Conservation (phyloP, 2,888 invertebrate genomes). For the Clostera curtula region DNA sequence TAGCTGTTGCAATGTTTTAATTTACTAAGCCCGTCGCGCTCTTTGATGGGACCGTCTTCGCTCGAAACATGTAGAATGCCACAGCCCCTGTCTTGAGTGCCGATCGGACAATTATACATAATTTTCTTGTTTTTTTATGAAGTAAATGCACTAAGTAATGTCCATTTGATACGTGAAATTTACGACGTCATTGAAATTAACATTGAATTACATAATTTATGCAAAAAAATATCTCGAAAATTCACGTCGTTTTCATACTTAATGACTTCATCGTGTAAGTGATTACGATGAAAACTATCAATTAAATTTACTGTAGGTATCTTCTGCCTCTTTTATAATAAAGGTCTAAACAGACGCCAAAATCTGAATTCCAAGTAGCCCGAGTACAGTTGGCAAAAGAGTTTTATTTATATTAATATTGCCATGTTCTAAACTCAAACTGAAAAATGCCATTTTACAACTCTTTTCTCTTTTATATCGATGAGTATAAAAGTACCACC, state of each 20-base stretch:
- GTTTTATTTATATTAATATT: constrained; percentile 40
- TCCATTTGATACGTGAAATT: too few species aligned
- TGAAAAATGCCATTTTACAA: constrained; percentile 45
- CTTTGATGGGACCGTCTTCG: constrained; percentile 62
- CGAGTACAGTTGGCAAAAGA: constrained; percentile 43
- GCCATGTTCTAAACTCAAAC: constrained; percentile 35
- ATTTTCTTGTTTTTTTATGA: constrained; percentile 17
- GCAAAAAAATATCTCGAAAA: too few species aligned
- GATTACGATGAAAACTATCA: constrained; percentile 44
- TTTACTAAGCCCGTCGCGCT: constrained; percentile 45
- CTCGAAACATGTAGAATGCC: constrained; percentile 31
- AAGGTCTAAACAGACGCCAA: constrained; percentile 42
- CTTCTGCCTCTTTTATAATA: constrained; percentile 37
- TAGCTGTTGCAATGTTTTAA: constrained; percentile 69
- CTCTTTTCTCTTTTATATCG: too few species aligned
- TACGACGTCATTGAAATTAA: too few species aligned
- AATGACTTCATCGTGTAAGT: constrained; percentile 52
- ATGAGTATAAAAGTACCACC: too few species aligned
- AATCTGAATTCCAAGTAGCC: constrained; percentile 47
- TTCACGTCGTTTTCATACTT: constrained; percentile 49
- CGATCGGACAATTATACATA: constrained; percentile 19
- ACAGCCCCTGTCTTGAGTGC: constrained; percentile 18
- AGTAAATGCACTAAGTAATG: too few species aligned
- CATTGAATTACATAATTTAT: too few species aligned
- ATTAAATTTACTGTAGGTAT: constrained; percentile 46